Evolutionary conservation across 2,888 invertebrate species (phyloP).

Genomic region (Cactoblastis cactorum): DNA sequence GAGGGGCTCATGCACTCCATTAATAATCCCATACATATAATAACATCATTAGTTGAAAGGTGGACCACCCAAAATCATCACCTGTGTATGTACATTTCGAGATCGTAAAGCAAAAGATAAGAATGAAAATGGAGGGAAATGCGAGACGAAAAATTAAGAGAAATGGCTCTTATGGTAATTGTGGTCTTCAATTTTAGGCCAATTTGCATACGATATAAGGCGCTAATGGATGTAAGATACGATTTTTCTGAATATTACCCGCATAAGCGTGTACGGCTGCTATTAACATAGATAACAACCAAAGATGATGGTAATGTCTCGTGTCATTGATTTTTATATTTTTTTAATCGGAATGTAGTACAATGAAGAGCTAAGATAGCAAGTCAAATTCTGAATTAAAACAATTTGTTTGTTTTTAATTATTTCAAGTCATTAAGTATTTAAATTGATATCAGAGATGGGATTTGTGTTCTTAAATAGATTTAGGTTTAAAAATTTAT

Average conservation of each 20-base stretch:
- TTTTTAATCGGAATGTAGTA: conserved; percentile 5
- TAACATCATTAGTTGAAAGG: conserved; percentile 66
- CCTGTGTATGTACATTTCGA: conserved; percentile 49
- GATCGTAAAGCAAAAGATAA: conserved; percentile 61
- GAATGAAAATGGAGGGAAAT: conserved; percentile 53
- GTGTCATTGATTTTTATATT: conserved; percentile 10
- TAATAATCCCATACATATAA: conserved; percentile 71
- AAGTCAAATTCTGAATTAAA: too few relatives aligned
- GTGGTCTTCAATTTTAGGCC: conserved; percentile 43
- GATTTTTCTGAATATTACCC: conserved; percentile 58
- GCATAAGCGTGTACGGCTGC: conserved; percentile 48
- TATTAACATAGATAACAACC: conserved; percentile 63
- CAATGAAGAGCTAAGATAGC: not conserved
- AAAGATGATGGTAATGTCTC: conserved; percentile 29
- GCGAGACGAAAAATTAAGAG: conserved; percentile 54
- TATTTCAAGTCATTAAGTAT: too few relatives aligned
- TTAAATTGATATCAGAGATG: too few relatives aligned
- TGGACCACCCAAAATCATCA: conserved; percentile 78
- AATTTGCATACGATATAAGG: conserved; percentile 74
- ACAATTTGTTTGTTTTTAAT: too few relatives aligned
- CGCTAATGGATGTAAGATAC: conserved; percentile 66
- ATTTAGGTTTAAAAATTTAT: too few relatives aligned
- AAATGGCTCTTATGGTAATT: conserved; percentile 56
- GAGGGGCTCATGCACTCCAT: conserved; percentile 63
- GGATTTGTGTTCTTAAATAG: too few relatives aligned